A percentile compares a stretch with the other conserved stretches of the same genome.
Conservation (phyloP, 2,888 invertebrate genomes). For the Tachina lurida region DNA sequence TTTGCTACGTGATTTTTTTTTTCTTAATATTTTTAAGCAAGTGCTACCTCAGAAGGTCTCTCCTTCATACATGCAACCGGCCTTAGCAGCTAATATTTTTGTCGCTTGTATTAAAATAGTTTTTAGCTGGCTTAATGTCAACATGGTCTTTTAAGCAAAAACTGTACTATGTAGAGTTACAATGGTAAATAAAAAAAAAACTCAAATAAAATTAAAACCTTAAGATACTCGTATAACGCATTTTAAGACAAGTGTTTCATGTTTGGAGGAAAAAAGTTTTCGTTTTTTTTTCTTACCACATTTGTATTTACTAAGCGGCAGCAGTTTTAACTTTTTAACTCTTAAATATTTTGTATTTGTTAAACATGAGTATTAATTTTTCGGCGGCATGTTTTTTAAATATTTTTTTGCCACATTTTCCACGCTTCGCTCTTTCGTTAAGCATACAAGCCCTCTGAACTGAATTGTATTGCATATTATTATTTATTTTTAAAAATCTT, state of each 20-base stretch:
- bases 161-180: conserved; percentile 20
- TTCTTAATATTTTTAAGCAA: conserved; percentile 18
- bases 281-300: conserved; percentile 15
- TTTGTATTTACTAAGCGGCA: conserved; percentile 60
- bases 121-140: conserved; percentile 66
- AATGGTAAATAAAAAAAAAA: conserved; percentile 41
- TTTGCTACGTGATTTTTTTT: conserved; percentile 25
- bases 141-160: conserved; percentile 54
- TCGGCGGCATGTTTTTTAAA: conserved; percentile 1
- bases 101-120: conserved; percentile 19
- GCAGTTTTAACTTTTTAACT: conserved; percentile 41
- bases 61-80: conserved; percentile 22
- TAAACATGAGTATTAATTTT: conserved; percentile 9
- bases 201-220: neutral
- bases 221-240: conserved; percentile 59
- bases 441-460: conserved; percentile 49
- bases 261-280: conserved; percentile 25
- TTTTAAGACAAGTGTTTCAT: conserved; percentile 67
- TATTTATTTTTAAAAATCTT: neutral
- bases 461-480: neutral
- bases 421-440: conserved; percentile 57
- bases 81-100: conserved; percentile 30
- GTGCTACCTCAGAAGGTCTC: conserved; percentile 70
- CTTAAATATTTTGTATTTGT: conserved; percentile 27
- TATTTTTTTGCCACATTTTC: conserved; percentile 36